Conservation (phyloP, 1,140 invertebrate species). For the Coboldia fuscipes region DNA sequence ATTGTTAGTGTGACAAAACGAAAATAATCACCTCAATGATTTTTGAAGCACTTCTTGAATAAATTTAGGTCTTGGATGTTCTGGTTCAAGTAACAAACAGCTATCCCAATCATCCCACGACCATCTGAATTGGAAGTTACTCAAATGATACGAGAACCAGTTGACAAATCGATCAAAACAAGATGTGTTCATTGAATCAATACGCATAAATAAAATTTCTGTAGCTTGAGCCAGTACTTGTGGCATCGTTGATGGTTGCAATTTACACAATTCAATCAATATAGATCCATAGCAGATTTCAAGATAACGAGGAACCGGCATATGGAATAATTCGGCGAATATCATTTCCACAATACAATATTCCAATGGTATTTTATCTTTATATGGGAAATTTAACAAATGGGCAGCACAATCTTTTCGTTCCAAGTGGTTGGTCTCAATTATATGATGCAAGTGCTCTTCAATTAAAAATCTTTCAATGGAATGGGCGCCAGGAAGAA, state of each 20-base stretch:
- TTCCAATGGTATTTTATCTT: slow-evolving; percentile 86
- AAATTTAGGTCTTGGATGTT: slow-evolving; percentile 91
- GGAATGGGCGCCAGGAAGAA: slow-evolving; percentile 84
- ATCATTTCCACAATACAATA: slow-evolving; percentile 97
- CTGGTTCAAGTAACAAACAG: slow-evolving; percentile 60
- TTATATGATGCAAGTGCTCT: slow-evolving; percentile 86
- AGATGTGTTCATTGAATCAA: slow-evolving; percentile 91
- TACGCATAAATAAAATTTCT: slow-evolving; percentile 86
- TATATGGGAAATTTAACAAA: slow-evolving; percentile 80
- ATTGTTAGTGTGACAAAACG: neutral
- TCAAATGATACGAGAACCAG: slow-evolving; percentile 98
- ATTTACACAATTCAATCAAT: slow-evolving; percentile 91
- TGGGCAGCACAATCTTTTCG: slow-evolving; percentile 87
- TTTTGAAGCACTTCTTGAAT: slow-evolving; percentile 81
- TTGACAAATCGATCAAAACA: slow-evolving; percentile 92
- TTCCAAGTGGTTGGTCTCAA: slow-evolving; percentile 73
- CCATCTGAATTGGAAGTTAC: slow-evolving; percentile 98
- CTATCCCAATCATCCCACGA: slow-evolving; percentile 93
- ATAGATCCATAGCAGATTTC: slow-evolving; percentile 92
- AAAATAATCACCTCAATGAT: slow-evolving; percentile 47
- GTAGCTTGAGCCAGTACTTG: slow-evolving; percentile 95
- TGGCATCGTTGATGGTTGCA: slow-evolving; percentile 90
- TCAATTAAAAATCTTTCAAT: slow-evolving; percentile 97
- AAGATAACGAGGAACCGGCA: slow-evolving; percentile 70
- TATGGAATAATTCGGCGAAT: slow-evolving; percentile 81